A percentile compares a stretch with the other conserved stretches of the same genome.
Evolutionary conservation across 2,113 vertebrate genomes (phyloP).

Genomic region (Passer domesticus): DNA sequence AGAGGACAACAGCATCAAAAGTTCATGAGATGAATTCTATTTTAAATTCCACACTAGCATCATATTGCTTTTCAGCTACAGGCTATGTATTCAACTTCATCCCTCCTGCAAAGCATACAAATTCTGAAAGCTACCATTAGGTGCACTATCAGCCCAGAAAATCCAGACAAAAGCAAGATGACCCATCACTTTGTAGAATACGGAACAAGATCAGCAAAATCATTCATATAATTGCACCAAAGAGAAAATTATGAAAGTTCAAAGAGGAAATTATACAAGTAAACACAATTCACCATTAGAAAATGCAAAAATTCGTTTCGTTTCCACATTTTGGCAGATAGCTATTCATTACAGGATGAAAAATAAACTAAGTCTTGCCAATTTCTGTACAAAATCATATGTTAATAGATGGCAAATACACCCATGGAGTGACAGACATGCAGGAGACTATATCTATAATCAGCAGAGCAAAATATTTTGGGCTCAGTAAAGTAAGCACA

Average conservation of each 20-base stretch:
- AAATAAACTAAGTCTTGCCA: neutral
- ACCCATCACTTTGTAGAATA: neutral
- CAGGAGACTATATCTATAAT: neutral
- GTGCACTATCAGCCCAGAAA: neutral
- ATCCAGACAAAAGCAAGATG: neutral
- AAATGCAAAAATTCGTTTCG: neutral
- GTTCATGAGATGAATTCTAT: neutral
- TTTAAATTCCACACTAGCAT: neutral
- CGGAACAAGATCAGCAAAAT: neutral
- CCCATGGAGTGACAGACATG: fast-evolving
- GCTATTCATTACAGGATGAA: neutral
- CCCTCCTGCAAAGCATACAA: neutral
- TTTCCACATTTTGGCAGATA: neutral
- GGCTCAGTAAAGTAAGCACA: neutral
- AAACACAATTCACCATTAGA: neutral
- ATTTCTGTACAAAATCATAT: neutral
- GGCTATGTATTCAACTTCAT: neutral
- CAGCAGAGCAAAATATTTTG: neutral
- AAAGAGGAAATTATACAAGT: neutral
- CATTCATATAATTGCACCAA: neutral
- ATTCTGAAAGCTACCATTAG: neutral
- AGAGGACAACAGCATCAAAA: neutral
- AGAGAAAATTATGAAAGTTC: neutral
- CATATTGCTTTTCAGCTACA: neutral
- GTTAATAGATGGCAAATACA: neutral